Base-by-base conservation (phyloP, 2,888 invertebrate genomes). In the Parnassius mnemosyne region DNA sequence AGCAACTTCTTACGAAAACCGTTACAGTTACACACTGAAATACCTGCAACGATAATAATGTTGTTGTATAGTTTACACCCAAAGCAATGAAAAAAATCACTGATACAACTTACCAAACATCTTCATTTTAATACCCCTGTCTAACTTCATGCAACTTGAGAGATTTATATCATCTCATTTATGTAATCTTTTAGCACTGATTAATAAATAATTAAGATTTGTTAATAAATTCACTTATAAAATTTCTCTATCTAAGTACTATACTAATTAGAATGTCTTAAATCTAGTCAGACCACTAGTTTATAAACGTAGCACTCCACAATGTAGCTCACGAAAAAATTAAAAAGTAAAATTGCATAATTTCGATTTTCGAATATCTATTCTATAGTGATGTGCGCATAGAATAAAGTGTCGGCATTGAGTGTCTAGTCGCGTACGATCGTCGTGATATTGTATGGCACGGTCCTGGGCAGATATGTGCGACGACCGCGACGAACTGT, bases 401-500 rank as follows among this genome's bases (percentile, higher is more conserved):
- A 69, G 59, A 55, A 51, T 59, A 55, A 50, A 44, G 44, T 51
- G 56, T 70, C 67, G 69, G 56, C 49, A 61, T 60, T 54, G 62
- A 64, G 61, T 67, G 67, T 67, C 68, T 67, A 65, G 53, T 43
- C 43, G 55, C 73, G 72, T 73, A 68, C 71, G 74, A 77, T 74
- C 72, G 71, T 69, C 72, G 69, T 75, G 76, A 77, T 77, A 81
- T 73, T 77, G 71, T 73, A 73, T 76, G 74, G 72, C 71, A 73
- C 73, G 67, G 71, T 67, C 64, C 64, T 71, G 74, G 66, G 70
- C 62, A 69, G 78, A 75, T 77, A 80, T 83, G 89, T 89, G 87
- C 80, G 87, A 69, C 83, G 80, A 75, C 84, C 83, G 84, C 87
- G 83, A 78, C 91, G 89, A 77, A 79, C 90, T 81, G 82, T 82